Conservation (phyloP, 2,888 invertebrate species). For the Apodemia duryi region DNA sequence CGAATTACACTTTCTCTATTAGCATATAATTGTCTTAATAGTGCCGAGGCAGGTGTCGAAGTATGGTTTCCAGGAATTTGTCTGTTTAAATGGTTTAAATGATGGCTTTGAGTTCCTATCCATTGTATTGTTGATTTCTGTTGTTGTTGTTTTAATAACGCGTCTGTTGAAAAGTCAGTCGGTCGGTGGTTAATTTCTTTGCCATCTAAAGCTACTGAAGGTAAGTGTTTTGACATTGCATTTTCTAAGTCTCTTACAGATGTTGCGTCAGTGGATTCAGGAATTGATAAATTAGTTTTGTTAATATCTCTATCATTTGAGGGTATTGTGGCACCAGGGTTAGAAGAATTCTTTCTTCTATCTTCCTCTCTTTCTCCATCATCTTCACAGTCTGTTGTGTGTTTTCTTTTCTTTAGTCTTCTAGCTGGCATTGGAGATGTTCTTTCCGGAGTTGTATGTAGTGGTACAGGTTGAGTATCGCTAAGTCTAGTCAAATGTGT, state of each 20-base stretch:
- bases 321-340: constrained; percentile 61
- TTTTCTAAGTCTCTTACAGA: constrained; percentile 96
- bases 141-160: constrained; percentile 88
- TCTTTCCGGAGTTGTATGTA: constrained; percentile 65
- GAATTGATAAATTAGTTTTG: constrained; percentile 60
- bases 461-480: constrained; percentile 62
- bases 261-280: constrained; percentile 68
- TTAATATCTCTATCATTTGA: constrained; percentile 66
- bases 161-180: constrained; percentile 93
- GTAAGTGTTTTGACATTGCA: constrained; percentile 97
- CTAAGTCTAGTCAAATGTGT: constrained; percentile 67
- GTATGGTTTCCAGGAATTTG: constrained; percentile 78
- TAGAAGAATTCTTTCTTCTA: constrained; percentile 65
- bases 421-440: constrained; percentile 81
- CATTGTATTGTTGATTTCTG: constrained; percentile 92
- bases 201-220: constrained; percentile 74
- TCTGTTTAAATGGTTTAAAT: constrained; percentile 80
- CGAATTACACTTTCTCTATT: constrained; percentile 97
- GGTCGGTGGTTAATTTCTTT: constrained; percentile 82
- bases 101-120: constrained; percentile 90
- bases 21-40: constrained; percentile 93
- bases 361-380: constrained; percentile 66
- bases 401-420: constrained; percentile 78
- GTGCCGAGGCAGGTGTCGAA: constrained; percentile 91
- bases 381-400: constrained; percentile 64